A percentile compares a stretch with the other conserved stretches of the same genome.
Evolutionary conservation across 2,113 vertebrate genomes (phyloP).

Genomic region (Empidonax traillii): DNA sequence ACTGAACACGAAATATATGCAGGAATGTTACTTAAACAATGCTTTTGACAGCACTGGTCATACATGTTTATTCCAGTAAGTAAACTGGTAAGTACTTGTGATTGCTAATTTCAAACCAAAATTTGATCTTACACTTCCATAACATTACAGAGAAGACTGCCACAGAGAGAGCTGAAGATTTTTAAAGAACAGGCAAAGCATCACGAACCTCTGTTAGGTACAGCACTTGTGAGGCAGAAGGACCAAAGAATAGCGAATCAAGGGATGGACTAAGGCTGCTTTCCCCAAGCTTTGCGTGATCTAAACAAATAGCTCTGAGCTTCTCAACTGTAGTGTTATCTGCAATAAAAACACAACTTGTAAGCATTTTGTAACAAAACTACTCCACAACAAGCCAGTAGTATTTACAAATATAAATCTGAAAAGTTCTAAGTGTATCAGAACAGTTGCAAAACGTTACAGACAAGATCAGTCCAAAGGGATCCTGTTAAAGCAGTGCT

Average conservation of each 20-base stretch:
- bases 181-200: slow-evolving; percentile 6
- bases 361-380: background rate
- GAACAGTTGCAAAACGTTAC: background rate
- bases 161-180: background rate
- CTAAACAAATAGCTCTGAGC: slow-evolving; percentile 94
- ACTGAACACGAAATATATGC: background rate
- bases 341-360: slow-evolving; percentile 66
- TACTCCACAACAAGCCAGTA: background rate
- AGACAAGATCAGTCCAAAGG: background rate
- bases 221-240: slow-evolving; percentile 98
- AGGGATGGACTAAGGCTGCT: slow-evolving; percentile 97
- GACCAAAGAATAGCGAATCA: slow-evolving; percentile 96
- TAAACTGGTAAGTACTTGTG: background rate
- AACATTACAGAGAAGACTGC: background rate
- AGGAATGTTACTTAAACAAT: background rate
- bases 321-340: slow-evolving; percentile 98
- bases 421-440: background rate
- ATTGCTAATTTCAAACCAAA: background rate
- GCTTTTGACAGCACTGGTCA: background rate
- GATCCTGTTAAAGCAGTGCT: background rate
- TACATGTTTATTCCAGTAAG: background rate
- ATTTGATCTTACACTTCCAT: background rate
- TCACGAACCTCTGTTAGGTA: slow-evolving; percentile 95
- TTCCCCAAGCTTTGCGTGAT: slow-evolving; percentile 97
- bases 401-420: background rate